Percentiles rank a stretch among this genome's conserved stretches.
Evolutionary conservation across 2,113 vertebrate genomes (phyloP).

Genomic region (Hylia prasina): DNA sequence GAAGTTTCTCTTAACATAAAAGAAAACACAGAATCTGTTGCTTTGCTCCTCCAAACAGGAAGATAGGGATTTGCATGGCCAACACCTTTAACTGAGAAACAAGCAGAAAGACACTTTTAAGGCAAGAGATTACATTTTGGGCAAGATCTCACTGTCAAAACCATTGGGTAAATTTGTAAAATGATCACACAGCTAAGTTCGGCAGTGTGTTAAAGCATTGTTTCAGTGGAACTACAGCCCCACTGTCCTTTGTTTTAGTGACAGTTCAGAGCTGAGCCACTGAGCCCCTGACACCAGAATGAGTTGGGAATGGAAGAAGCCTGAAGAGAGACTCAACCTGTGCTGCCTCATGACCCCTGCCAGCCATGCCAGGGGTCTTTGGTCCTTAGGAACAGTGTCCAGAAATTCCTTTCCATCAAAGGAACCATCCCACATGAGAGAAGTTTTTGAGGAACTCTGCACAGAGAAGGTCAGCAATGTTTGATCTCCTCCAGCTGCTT

Average conservation of each 20-base stretch:
- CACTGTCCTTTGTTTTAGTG: neutral
- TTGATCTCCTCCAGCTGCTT: neutral
- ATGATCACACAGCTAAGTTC: neutral
- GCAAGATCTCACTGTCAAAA: neutral
- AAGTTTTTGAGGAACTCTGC: neutral
- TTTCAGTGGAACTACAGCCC: neutral
- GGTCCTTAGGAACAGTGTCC: slow-evolving; percentile 27
- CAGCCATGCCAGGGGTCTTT: neutral
- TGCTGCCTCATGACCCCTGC: slow-evolving; percentile 29
- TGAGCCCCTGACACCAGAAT: neutral
- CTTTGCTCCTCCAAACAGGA: neutral
- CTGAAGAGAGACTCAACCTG: neutral
- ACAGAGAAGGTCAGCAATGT: neutral
- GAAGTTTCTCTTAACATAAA: neutral
- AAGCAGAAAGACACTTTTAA: neutral
- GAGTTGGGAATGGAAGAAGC: neutral
- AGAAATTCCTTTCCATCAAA: slow-evolving; percentile 31
- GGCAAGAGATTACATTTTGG: neutral
- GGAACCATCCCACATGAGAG: neutral
- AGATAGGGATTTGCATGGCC: neutral
- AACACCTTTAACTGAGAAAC: neutral
- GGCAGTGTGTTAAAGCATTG: neutral
- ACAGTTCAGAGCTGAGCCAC: neutral
- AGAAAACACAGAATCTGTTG: neutral
- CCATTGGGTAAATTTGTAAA: neutral